These are phyloP conservation scores for Onthophagus sagittarius DNA, from an alignment of 2,888 invertebrate species.

Conservation along the genomic window DNA sequence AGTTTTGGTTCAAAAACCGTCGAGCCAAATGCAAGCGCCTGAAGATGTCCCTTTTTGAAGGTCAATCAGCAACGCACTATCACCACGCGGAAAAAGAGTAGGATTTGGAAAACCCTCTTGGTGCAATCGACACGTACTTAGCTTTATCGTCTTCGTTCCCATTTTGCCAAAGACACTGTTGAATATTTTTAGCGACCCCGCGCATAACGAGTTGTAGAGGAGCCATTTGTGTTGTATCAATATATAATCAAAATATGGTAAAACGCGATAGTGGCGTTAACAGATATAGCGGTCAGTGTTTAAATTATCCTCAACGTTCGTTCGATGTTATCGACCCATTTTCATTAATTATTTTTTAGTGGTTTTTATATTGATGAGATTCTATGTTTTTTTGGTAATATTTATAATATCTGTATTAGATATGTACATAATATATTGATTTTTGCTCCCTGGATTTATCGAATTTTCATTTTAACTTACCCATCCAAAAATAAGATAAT, in stretches of 20 bases:
- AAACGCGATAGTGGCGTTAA: conserved; percentile 8
- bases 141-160: conserved; percentile 14
- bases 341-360: conserved; percentile 9
- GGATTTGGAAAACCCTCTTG: conserved; percentile 23
- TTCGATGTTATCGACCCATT: background rate
- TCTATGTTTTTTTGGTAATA: conserved; percentile 11
- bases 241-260: conserved; percentile 1
- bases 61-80: conserved; percentile 62
- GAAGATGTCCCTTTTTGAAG: conserved; percentile 84
- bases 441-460: conserved; percentile 1
- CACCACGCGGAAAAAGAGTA: conserved; percentile 59
- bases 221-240: background rate
- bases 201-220: background rate
- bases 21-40: conserved; percentile 97
- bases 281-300: conserved; percentile 2
- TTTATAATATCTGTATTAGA: conserved; percentile 2
- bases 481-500: background rate
- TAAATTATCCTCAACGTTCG: background rate
- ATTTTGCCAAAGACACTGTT: conserved; percentile 33
- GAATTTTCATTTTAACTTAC: background rate
- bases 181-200: conserved; percentile 27
- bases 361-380: conserved; percentile 9
- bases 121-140: conserved; percentile 21
- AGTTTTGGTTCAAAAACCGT: conserved; percentile 99
- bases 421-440: conserved; percentile 10